Percentiles rank a stretch among this genome's conserved stretches.
These are phyloP conservation scores for Drosophila pegasa DNA, from an alignment of 2,888 invertebrate genomes.

Conservation along the genomic window DNA sequence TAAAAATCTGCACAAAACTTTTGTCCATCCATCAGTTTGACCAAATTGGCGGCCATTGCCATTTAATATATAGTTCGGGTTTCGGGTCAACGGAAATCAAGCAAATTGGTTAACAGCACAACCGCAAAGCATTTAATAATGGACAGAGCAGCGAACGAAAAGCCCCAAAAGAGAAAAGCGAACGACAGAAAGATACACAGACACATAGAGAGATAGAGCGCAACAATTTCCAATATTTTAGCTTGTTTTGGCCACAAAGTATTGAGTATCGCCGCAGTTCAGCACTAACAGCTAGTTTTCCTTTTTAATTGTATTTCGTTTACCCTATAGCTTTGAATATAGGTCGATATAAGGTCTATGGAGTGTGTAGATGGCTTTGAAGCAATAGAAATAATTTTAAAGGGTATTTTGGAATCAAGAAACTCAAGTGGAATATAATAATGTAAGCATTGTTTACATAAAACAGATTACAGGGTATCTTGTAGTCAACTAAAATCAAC, in stretches of 20 bases:
- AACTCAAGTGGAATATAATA: not conserved
- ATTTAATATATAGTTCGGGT: slow-evolving; percentile 32
- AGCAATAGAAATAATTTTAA: not conserved
- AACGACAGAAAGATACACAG: not conserved
- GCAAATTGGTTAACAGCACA: slow-evolving; percentile 73
- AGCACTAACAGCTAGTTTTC: not conserved
- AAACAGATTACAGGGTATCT: not conserved
- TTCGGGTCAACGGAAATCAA: slow-evolving; percentile 56
- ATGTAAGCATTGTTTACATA: not conserved
- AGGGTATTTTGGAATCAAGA: not conserved
- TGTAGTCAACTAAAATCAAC: not conserved
- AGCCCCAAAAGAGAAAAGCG: slow-evolving; percentile 6
- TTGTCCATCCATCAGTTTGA: slow-evolving; percentile 58
- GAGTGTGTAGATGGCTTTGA: not conserved
- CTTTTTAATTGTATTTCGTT: not conserved
- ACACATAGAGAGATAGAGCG: not conserved
- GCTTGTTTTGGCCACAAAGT: slow-evolving; percentile 7
- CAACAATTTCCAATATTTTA: slow-evolving; percentile 12
- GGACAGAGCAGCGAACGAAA: slow-evolving; percentile 24
- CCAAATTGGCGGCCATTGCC: slow-evolving; percentile 55
- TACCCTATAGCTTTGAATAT: not conserved
- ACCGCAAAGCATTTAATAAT: slow-evolving; percentile 79
- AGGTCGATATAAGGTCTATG: not conserved
- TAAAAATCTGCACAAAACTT: slow-evolving; percentile 67
- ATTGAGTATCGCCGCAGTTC: slow-evolving; percentile 1